Conservation (phyloP, 2,113 vertebrate genomes). For the Orthonyx spaldingii region DNA sequence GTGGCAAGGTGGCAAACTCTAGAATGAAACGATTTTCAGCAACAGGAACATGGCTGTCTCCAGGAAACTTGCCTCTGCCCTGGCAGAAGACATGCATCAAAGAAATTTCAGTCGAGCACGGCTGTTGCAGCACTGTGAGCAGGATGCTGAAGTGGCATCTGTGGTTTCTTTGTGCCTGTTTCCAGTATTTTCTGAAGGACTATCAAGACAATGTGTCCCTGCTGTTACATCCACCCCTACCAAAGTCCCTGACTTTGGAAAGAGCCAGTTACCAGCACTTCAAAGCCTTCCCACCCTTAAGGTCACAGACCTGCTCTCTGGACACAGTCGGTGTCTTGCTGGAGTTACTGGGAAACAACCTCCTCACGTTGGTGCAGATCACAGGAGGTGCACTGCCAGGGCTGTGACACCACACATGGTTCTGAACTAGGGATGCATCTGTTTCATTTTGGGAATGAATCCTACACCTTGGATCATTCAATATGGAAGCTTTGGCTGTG, state of each 20-base stretch:
- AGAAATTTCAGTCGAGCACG: background rate
- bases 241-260: background rate
- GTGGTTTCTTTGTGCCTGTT: background rate
- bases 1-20: background rate
- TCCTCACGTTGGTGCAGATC: fast-evolving
- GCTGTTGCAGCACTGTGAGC: background rate
- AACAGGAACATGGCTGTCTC: background rate
- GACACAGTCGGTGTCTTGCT: background rate
- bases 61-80: background rate
- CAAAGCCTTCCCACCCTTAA: background rate
- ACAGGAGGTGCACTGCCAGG: fast-evolving
- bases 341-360: background rate
- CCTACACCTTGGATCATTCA: background rate
- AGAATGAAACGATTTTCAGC: background rate
- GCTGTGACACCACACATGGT: background rate
- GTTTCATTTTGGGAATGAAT: background rate
- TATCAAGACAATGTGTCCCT: background rate
- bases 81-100: background rate
- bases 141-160: background rate
- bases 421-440: background rate
- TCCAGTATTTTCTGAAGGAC: background rate
- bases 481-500: background rate
- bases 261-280: background rate
- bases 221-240: background rate
- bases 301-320: background rate